phyloP scores from a whole-genome alignment of 2,113 vertebrate species.

The Vidua chalybeata region DNA sequence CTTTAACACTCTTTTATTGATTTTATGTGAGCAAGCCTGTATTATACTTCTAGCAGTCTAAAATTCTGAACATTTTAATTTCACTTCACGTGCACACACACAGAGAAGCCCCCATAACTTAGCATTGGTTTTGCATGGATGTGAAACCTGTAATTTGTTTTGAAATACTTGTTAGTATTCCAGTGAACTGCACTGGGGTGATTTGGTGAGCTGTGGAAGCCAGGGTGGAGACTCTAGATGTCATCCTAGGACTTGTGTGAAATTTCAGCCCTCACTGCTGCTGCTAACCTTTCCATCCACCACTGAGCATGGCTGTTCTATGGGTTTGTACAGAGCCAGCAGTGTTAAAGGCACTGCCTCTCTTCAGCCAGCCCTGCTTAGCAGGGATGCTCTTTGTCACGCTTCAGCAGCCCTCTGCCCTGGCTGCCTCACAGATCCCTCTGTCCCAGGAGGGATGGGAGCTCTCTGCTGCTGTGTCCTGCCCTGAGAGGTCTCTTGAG shows the following conservation, averaged over 20 bases:
- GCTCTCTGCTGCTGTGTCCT: not conserved
- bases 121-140: not conserved
- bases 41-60: not conserved
- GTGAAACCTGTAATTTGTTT: not conserved
- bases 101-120: fast-evolving
- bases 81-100: not conserved
- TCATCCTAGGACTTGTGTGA: not conserved
- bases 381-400: not conserved
- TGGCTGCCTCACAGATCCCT: not conserved
- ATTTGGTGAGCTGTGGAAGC: not conserved
- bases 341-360: not conserved
- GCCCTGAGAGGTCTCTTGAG: not conserved
- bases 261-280: not conserved
- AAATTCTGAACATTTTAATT: not conserved
- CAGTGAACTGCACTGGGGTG: not conserved
- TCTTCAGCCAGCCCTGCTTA: not conserved
- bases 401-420: not conserved
- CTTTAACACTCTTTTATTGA: not conserved
- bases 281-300: not conserved
- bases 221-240: not conserved
- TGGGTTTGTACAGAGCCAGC: not conserved
- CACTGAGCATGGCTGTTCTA: not conserved
- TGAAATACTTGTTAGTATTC: not conserved
- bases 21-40: not conserved
- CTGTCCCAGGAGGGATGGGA: not conserved